Base-by-base conservation (phyloP, 1,140 invertebrate species). In the Brachionus calyciflorus region DNA sequence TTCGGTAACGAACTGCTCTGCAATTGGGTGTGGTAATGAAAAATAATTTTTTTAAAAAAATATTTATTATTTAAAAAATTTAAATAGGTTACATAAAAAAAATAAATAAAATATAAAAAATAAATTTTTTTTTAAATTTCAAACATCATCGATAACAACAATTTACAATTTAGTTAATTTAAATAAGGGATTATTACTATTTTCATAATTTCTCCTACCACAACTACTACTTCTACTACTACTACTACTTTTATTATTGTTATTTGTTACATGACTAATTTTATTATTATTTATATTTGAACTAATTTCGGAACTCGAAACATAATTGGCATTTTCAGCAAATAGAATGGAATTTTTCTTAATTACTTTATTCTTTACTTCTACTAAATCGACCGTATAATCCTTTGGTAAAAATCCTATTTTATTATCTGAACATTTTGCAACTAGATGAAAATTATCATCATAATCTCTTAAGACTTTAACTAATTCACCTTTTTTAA, bases 401-500 rank as follows among this genome's bases (percentile, higher is more conserved):
- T 73, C 69, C 40, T 73, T 73, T 0, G 69, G 69, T 49, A 73
- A 40, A 73, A 73, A 73, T 0, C 69, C 69, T 6, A 73, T 55
- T 28, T 37, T 49, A 51, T 41, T 55, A 24, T 49, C 37, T 17
- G n/a, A 12, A 51, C 46, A 49, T 14, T 41, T 73, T 9, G 69
- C 69, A 0, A 73, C 69, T 55, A 73, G n/a, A 40, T 73, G 37
- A 41, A 51, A 73, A 37, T 51, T 24, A 2, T 41, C 24, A 33
- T 73, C 69, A 73, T 73, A 73, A 55, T 73, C 69, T 49, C 69
- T 49, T 24, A 73, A 33, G 3, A 73, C 51, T 33, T 73, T 73
- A 24, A 73, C 69, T 21, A 40, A 24, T 73, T 73, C 24, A 4
- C 69, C 69, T 41, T 73, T 73, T 49, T 51, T 51, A 12, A 73